Evolutionary conservation across 2,113 vertebrate species (phyloP).

Genomic region (Gulo gulo): DNA sequence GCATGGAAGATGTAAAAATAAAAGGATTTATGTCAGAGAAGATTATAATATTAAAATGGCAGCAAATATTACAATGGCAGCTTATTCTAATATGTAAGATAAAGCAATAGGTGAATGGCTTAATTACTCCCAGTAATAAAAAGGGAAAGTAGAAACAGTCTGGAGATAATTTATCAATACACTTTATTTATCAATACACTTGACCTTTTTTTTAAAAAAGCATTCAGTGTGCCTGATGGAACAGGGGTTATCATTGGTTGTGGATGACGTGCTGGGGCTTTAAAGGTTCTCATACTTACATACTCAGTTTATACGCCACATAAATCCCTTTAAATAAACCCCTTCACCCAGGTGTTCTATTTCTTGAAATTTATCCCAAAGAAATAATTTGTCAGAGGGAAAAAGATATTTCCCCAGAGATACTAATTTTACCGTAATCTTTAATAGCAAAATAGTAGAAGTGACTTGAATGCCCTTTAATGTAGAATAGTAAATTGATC

Average conservation of each 20-base stretch:
- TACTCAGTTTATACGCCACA: neutral
- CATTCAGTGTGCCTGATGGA: neutral
- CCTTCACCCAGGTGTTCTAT: neutral
- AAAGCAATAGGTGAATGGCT: neutral
- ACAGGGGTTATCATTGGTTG: neutral
- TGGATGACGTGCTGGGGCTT: neutral
- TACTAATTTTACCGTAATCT: neutral
- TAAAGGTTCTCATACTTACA: neutral
- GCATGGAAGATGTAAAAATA: neutral
- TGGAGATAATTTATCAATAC: neutral
- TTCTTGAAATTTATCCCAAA: slow-evolving; percentile 1
- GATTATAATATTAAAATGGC: neutral
- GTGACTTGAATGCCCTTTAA: neutral
- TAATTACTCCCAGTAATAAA: neutral
- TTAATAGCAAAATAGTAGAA: neutral
- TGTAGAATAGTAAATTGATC: neutral
- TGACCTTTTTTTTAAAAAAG: neutral
- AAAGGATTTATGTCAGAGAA: neutral
- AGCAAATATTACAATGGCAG: neutral
- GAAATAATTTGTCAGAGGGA: neutral
- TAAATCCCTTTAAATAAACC: neutral
- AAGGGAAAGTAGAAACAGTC: neutral
- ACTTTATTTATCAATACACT: neutral
- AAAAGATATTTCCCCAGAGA: neutral
- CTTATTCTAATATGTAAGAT: neutral